Evolutionary conservation across 2,888 invertebrate genomes (phyloP).

Genomic region (Leptarthrus brevirostris): DNA sequence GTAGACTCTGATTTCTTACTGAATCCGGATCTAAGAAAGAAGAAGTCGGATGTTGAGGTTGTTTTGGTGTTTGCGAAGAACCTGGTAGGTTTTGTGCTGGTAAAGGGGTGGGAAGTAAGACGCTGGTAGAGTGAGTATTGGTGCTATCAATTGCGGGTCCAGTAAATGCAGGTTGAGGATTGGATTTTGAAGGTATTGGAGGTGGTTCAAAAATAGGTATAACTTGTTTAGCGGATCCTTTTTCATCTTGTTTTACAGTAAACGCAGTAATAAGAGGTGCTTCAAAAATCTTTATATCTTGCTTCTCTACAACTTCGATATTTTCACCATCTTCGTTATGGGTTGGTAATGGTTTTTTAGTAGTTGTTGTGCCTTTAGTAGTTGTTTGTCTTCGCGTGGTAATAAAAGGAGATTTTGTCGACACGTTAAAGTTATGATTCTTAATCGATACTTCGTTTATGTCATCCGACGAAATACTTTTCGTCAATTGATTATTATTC

Average conservation of each 20-base stretch:
- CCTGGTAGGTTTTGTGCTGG: conserved; percentile 13
- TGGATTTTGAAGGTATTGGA: conserved; percentile 7
- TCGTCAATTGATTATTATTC: conserved; percentile 63
- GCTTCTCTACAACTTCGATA: conserved; percentile 75
- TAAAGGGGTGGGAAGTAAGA: conserved; percentile 48
- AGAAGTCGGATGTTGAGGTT: conserved; percentile 1
- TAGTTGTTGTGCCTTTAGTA: conserved; percentile 69
- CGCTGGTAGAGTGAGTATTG: conserved; percentile 5
- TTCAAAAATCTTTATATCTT: conserved; percentile 82
- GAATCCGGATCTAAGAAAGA: conserved; percentile 44
- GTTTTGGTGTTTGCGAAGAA: conserved; percentile 3
- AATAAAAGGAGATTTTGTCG: conserved; percentile 59
- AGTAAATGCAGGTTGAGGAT: background rate
- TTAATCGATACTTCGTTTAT: conserved; percentile 62
- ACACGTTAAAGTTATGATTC: conserved; percentile 53
- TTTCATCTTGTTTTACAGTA: conserved; percentile 84
- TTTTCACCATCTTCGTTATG: conserved; percentile 77
- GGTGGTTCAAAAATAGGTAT: conserved; percentile 73
- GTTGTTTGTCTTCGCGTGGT: conserved; percentile 52
- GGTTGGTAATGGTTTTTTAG: conserved; percentile 75
- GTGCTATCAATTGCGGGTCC: conserved; percentile 16
- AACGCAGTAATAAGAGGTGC: conserved; percentile 87
- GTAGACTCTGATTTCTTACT: conserved; percentile 49
- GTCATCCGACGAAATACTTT: conserved; percentile 63
- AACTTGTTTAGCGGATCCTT: conserved; percentile 82